These are phyloP conservation scores for Popillia japonica DNA, from an alignment of 1,140 invertebrate genomes.

Conservation along the genomic window DNA sequence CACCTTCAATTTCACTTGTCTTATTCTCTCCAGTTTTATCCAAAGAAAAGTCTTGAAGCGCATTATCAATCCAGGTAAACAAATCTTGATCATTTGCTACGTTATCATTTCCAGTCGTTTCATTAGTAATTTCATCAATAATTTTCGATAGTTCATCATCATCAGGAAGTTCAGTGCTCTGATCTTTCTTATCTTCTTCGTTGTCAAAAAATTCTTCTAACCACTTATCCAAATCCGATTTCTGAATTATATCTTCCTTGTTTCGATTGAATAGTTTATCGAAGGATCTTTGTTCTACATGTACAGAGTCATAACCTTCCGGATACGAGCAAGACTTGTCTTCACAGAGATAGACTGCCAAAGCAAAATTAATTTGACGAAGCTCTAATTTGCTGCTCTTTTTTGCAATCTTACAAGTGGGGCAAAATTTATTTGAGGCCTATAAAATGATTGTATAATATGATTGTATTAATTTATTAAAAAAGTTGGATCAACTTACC, in stretches of 20 bases:
- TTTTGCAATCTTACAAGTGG: constrained; percentile 2
- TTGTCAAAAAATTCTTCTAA: constrained; percentile 2
- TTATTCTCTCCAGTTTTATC: neutral
- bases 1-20: neutral
- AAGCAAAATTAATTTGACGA: neutral
- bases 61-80: neutral
- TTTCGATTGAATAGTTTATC: neutral
- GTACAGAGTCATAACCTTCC: constrained; percentile 4
- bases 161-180: neutral
- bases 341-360: constrained; percentile 29
- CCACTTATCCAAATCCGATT: constrained; percentile 8
- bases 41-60: neutral
- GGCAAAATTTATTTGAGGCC: neutral
- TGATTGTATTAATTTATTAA: neutral
- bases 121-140: neutral
- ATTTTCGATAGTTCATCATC: constrained; percentile 8
- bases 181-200: neutral
- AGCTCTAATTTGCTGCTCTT: constrained; percentile 4
- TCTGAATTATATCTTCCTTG: neutral
- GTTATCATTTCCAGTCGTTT: neutral
- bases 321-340: neutral
- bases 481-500: neutral
- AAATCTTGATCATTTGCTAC: neutral
- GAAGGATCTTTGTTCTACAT: neutral
- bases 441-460: neutral